Evolutionary conservation across 2,113 vertebrate species (phyloP), one percentile per base, ranked within the genome.

Genomic region (Cynocephalus volans): DNA sequence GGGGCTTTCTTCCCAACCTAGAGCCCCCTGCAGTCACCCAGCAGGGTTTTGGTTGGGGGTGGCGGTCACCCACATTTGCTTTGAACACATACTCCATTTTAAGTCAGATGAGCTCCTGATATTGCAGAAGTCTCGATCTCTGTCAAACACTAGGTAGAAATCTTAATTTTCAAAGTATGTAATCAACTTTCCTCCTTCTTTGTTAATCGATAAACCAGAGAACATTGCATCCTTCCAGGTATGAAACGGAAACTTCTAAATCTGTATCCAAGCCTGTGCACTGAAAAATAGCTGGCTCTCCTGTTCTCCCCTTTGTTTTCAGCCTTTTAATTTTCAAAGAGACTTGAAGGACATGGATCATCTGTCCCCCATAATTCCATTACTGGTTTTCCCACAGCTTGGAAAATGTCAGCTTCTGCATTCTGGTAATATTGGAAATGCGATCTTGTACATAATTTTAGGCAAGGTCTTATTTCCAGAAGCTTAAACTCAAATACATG

Each of bases 81-180:
- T 65, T 69, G 91, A 96, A 82, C 52, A 75, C 64, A 80, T 23
- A 26, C 60, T 75, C 54, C 73, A 36, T 85, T 56, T 26, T 69
- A 85, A 72, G 48, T 83, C 84, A 93, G n/a, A 84, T 76, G 92
- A 96, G 52, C 58, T 76, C 52, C 87, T 79, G 70, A 33, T 62
- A 48, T 33, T 75, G 81, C 24, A 26, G 75, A 95, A 77, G 67
- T 64, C 58, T 83, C 45, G 48, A 69, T 67, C n/a, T 83, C 58
- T 60, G 33, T 67, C 94, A 86, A 92, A 76, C 31, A 82, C 56
- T 41, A 62, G 54, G 62, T 88, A 86, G 8, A 93, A 79, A 79
- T 82, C 84, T 81, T 90, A 52, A 81, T 94, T 97, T 76, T 83
- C 54, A 86, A 96, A 82, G 54, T 31, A 79, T 6, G 60, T 23